Percentiles rank a stretch among this genome's conserved stretches.
Evolutionary conservation across 2,113 vertebrate species (phyloP).

Genomic region (Coturnix japonica): DNA sequence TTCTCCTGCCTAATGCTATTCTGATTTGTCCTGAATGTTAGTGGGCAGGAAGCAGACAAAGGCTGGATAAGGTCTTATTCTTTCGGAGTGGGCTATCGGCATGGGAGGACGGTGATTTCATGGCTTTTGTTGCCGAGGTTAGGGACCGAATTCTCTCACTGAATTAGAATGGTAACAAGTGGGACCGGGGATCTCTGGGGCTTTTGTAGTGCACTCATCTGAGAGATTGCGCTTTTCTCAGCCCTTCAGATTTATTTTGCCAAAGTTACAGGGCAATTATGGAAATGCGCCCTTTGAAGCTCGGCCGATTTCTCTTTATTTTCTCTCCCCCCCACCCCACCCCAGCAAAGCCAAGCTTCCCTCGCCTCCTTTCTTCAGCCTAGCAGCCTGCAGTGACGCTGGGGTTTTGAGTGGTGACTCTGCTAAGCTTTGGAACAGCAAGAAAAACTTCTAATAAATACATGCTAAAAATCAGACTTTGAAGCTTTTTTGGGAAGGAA

Average conservation of each 20-base stretch:
- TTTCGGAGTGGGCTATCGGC: constrained; percentile 74
- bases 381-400: constrained; percentile 2
- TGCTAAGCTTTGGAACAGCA: constrained; percentile 39
- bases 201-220: constrained; percentile 93
- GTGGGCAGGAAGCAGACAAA: constrained; percentile 80
- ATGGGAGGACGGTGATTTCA: constrained; percentile 85
- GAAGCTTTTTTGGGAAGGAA: constrained; percentile 26
- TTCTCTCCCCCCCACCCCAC: constrained; percentile 65
- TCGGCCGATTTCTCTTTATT: constrained; percentile 83
- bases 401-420: constrained; percentile 49
- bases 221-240: constrained; percentile 92
- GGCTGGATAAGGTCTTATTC: constrained; percentile 84
- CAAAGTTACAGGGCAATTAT: constrained; percentile 98
- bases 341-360: constrained; percentile 80
- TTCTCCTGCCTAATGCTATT: neutral
- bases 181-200: constrained; percentile 82
- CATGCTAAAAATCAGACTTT: constrained; percentile 6
- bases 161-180: constrained; percentile 90
- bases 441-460: constrained; percentile 53
- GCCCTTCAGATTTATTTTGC: constrained; percentile 91
- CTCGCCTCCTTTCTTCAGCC: constrained; percentile 59
- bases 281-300: constrained; percentile 97
- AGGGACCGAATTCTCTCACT: constrained; percentile 86
- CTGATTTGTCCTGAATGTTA: neutral
- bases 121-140: constrained; percentile 88